phyloP scores from a whole-genome alignment of 2,888 invertebrate genomes.

The Apamea anceps region DNA sequence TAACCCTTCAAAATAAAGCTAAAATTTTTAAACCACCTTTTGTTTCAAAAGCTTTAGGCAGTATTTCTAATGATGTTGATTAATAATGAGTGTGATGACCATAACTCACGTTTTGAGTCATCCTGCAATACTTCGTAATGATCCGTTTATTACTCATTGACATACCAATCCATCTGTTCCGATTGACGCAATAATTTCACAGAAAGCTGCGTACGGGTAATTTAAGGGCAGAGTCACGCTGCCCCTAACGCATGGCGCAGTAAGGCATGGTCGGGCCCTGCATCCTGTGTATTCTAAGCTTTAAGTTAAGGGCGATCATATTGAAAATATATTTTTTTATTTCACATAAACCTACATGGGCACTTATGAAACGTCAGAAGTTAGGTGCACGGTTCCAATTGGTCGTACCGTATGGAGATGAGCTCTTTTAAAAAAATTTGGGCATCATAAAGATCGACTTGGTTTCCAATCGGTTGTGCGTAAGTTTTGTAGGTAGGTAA shows the following conservation, averaged over 20 bases:
- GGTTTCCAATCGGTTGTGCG: background rate
- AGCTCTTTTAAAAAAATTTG: background rate
- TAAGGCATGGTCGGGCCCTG: constrained; percentile 40
- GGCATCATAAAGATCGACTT: background rate
- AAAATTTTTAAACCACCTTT: background rate
- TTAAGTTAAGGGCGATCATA: constrained; percentile 30
- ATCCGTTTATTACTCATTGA: constrained; percentile 66
- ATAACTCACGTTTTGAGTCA: constrained; percentile 58
- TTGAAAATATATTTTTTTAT: too few species aligned
- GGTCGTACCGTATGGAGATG: too few species aligned
- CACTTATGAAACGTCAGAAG: too few species aligned
- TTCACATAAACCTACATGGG: too few species aligned
- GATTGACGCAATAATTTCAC: constrained; percentile 65
- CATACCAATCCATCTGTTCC: constrained; percentile 46
- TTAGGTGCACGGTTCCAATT: too few species aligned
- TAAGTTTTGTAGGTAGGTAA: background rate
- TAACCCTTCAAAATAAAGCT: background rate
- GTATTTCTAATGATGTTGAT: constrained; percentile 45
- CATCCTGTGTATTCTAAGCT: constrained; percentile 37
- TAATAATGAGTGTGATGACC: constrained; percentile 46
- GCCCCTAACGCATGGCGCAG: constrained; percentile 31
- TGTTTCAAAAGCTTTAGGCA: constrained; percentile 8
- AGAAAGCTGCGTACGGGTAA: constrained; percentile 59
- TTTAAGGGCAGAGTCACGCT: constrained; percentile 48
- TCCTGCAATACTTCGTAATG: constrained; percentile 38